phyloP scores from a whole-genome alignment of 92 coral and sea anemone species.

The Isaurus tuberculatus region DNA sequence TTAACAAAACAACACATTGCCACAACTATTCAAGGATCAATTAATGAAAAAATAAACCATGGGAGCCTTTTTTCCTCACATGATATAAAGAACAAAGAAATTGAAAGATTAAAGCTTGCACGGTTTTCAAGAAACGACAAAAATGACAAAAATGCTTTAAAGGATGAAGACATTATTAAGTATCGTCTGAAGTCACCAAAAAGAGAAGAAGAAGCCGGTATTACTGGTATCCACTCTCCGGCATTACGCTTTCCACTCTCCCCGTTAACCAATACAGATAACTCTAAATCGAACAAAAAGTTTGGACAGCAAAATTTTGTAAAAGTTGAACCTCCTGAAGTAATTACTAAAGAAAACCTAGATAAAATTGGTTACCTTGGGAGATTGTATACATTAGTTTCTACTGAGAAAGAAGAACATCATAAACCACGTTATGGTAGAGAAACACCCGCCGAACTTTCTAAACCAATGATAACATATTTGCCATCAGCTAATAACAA shows the following conservation, averaged over 20 bases:
- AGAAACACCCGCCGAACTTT: no score
- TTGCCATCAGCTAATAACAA: background rate
- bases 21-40: constrained; percentile 11
- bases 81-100: background rate
- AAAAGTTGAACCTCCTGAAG: background rate
- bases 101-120: background rate
- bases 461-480: background rate
- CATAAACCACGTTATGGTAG: background rate
- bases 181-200: background rate
- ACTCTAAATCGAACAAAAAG: background rate
- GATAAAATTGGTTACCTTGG: constrained; percentile 16
- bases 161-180: background rate
- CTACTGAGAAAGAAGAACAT: background rate
- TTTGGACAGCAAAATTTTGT: background rate
- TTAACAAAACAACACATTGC: background rate
- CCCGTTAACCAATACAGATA: background rate
- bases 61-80: background rate
- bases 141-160: background rate
- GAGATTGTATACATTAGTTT: background rate
- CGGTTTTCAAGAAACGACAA: no score
- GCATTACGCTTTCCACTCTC: no score
- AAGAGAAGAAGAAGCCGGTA: background rate
- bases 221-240: background rate
- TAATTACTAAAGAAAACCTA: background rate
- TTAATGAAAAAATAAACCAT: background rate